Evolutionary conservation across 2,888 invertebrate genomes (phyloP).

Genomic region (Cataglyphis livida): DNA sequence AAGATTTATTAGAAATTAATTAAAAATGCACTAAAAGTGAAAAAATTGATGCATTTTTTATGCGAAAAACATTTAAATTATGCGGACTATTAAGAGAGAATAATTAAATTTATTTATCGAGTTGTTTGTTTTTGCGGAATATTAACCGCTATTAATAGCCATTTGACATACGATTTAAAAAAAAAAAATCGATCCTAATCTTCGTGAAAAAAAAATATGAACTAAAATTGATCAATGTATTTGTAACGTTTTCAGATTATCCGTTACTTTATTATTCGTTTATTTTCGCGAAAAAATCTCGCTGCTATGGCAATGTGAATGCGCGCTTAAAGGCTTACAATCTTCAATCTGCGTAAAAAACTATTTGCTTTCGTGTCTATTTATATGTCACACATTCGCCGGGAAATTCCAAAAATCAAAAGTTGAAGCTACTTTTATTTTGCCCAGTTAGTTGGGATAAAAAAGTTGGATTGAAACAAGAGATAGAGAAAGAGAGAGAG

Average conservation of each 20-base stretch:
- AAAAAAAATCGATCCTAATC: slow-evolving; percentile 8
- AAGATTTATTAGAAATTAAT: not conserved
- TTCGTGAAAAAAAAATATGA: not conserved
- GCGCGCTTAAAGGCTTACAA: slow-evolving; percentile 23
- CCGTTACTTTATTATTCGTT: slow-evolving; percentile 41
- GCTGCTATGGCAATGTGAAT: slow-evolving; percentile 8
- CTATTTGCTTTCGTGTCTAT: not conserved
- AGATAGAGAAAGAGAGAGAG: slow-evolving; percentile 39
- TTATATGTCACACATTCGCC: not conserved
- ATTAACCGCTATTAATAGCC: not conserved
- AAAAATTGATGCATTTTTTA: not conserved
- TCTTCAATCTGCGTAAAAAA: slow-evolving; percentile 24
- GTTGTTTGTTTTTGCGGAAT: not conserved
- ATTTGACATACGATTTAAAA: slow-evolving; percentile 10
- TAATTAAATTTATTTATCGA: slow-evolving; percentile 38
- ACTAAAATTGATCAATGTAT: not conserved
- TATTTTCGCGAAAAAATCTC: slow-evolving; percentile 19
- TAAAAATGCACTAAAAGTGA: not conserved
- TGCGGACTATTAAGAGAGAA: not conserved
- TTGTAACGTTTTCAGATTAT: slow-evolving; percentile 23
- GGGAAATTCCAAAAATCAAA: slow-evolving; percentile 37
- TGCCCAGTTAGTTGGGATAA: slow-evolving; percentile 15
- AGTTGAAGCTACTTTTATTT: slow-evolving; percentile 26
- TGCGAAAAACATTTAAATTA: slow-evolving; percentile 13
- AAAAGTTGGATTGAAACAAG: slow-evolving; percentile 29